Evolutionary conservation across 92 coral and sea anemone species (phyloP), one percentile per base, ranked within the genome.

Genomic region (Phenganax stokvisi): DNA sequence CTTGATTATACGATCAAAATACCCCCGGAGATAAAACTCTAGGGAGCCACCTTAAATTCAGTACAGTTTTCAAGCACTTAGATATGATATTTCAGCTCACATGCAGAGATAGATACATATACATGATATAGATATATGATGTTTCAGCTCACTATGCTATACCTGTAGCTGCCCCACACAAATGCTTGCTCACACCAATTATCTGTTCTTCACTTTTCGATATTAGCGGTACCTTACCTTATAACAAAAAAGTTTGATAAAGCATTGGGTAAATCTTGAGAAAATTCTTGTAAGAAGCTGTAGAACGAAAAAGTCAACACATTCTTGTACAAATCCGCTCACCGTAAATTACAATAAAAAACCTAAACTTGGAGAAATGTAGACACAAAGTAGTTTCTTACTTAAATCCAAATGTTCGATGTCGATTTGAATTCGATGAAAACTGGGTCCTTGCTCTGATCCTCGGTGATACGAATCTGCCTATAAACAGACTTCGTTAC

Each of bases 121-220:
- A 59, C 17, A 9, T 15, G 6, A 59, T 25, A 12, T 3, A 12
- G 10, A 9, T 59, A 15, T 59, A 59, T 59, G 5, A 59, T 59
- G 25, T 20, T 20, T 20, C 25, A 20, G 25, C 25, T 20, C 47
- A 37, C 47, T 37, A 37, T 61, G 0, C 67, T 0, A 12, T 61
- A 61, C 98, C 98, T 77, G 97, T 93, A 4, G 98, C 98, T 20
- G 97, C 92, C 51, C 98, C 98, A 81, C 98, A 93, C 52, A 93
- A 81, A 69, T 93, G 98, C 83, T 93, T 93, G 71, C 98, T 93
- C 66, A 87, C 87, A 0, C 91, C 97, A 59, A 88, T 91, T 85
- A 93, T 64, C 13, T 56, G 79, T 72, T 85, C 77, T 30, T 89
- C 57, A 57, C 87, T 75, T 20, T 84, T 77, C 60, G 85, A 58